Evolutionary conservation across 1,140 invertebrate genomes (phyloP).

Genomic region (Rhagoletis zephyria): DNA sequence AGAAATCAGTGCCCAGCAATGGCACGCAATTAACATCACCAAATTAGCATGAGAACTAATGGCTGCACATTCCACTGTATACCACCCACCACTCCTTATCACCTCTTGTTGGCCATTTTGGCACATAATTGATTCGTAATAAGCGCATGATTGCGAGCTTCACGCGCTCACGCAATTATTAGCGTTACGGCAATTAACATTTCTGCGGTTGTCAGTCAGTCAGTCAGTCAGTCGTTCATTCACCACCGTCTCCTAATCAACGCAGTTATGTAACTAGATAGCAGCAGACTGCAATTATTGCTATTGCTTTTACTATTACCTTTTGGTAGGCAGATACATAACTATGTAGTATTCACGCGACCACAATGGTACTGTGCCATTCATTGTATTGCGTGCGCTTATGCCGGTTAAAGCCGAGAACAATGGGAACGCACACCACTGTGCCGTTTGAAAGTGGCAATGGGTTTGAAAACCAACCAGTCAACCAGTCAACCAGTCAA

Average conservation of each 20-base stretch:
- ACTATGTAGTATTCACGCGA: constrained; percentile 1
- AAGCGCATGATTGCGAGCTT: constrained; percentile 16
- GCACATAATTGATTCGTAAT: constrained; percentile 44
- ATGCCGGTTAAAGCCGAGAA: not conserved
- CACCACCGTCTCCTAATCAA: not conserved
- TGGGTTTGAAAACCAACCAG: constrained; percentile 28
- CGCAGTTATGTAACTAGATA: not conserved
- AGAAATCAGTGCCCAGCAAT: not conserved
- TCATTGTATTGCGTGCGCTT: not conserved
- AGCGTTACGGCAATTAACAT: constrained; percentile 36
- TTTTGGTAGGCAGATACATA: not conserved
- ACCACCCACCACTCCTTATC: not conserved
- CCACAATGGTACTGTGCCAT: not conserved
- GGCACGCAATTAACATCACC: not conserved
- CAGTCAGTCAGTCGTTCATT: too few species aligned
- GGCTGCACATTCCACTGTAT: not conserved
- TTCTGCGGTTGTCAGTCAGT: constrained; percentile 31
- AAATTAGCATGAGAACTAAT: not conserved
- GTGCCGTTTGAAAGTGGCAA: not conserved
- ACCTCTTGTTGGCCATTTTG: not conserved
- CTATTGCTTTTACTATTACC: not conserved
- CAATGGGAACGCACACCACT: constrained; percentile 37
- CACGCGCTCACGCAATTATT: constrained; percentile 39
- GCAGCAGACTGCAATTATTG: not conserved
- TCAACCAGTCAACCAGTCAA: not conserved